Base-by-base conservation (phyloP, 92 coral and sea anemone genomes). In the Montipora capitata region DNA sequence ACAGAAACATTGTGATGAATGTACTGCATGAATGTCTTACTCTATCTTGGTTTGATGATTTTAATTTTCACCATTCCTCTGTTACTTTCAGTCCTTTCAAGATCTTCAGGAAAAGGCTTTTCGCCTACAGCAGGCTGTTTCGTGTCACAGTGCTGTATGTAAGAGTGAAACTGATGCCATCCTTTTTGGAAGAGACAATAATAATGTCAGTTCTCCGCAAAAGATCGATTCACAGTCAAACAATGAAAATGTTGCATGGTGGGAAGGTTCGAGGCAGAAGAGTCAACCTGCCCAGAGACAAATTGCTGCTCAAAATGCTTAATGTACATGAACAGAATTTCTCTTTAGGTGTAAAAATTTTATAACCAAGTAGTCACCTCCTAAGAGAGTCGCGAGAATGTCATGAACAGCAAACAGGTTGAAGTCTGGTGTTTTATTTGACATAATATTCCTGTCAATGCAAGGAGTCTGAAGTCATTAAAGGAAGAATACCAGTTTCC, bases 91-190 rank as follows among this genome's bases (percentile, higher is more conserved):
- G 98, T 88, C 85, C 13, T 82, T 95, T 16, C 95, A 95, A 52
- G 94, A 89, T 15, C 68, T 82, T 42, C 85, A 86, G 45, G 72
- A 69, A 12, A 93, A 95, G 72, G 78, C 72, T 7, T 80, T 82
- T 58, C 76, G 90, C 51, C 85, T 93, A 6, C 90, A 72, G 39
- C 87, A 90, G 10, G 98, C 89, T 18, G 81, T 91, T 2, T 63
- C 74, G 62, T 72, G 82, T 43, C 93, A 89, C 16, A 76, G 86
- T 27, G 87, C 71, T 63, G 86, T 95, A 95, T 88, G 91, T 43
- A 85, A 79, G 68, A 79, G 90, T 40, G 94, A 94, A 57, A 85
- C 93, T 64, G 91, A 94, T 76, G 90, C 87, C 20, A 84, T 88
- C 27, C 61, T 95, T 58, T 94, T 94, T 80, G 78, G 84, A 69